Base-by-base conservation (phyloP, 2,888 invertebrate genomes). In the Odontocolon sp. region DNA sequence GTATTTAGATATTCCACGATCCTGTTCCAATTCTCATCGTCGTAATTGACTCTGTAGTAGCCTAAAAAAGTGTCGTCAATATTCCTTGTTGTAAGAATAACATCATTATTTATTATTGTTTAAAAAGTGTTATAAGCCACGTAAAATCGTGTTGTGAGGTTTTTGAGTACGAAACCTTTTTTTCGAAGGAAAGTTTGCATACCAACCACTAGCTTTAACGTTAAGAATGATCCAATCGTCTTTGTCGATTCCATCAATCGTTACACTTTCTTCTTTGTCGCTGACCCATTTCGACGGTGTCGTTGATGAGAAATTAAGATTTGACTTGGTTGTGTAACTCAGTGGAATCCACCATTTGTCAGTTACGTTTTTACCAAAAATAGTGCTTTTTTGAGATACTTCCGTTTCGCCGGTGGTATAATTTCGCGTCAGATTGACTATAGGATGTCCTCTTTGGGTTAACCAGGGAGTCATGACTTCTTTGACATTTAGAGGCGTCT, bases 151-250 rank as follows among this genome's bases (percentile, higher is more conserved):
- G n/a, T n/a, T n/a, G n/a, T n/a, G n/a, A n/a, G n/a, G n/a, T n/a
- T n/a, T n/a, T n/a, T n/a, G n/a, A n/a, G n/a, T n/a, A n/a, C n/a
- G n/a, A n/a, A n/a, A n/a, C n/a, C n/a, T n/a, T n/a, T n/a, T n/a
- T n/a, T n/a, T 52, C 18, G 61, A 16, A 67, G 6, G 26, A 38
- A 38, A 56, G 40, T 9, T 21, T 11, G 26, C n/a, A 28, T 6
- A 69, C 67, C 84, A 81, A 93, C 94, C 93, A 75, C 92, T 93
- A 85, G 94, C 92, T 80, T 94, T 93, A 63, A 93, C 92, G 82
- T 95, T 95, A n/a, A 94, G 83, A 59, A 95, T 92, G 74, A 92
- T 91, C 94, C 94, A 95, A 0, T 91, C 89, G 0, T 91, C 89
- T 0, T 87, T 68, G 0, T 91, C 87, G 21, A 91, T 87, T 8